phyloP scores from a whole-genome alignment of 2,888 invertebrate species.

The Aporophyla lueneburgensis region DNA sequence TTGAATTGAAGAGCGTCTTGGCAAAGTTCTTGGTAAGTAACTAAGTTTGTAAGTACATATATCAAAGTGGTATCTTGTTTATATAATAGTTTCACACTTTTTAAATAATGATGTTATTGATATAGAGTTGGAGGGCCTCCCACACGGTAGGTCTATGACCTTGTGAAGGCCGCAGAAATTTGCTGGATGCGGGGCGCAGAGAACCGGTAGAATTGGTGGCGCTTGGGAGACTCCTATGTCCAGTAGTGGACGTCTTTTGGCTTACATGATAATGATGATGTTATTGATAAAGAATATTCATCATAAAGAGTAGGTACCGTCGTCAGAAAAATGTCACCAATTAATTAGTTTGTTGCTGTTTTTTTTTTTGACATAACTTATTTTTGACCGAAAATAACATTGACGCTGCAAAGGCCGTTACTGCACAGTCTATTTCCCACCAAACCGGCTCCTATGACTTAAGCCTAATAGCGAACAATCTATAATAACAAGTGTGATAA shows the following conservation, averaged over 20 bases:
- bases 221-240: too few species aligned
- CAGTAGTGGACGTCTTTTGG: too few species aligned
- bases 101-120: background rate
- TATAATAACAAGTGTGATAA: slow-evolving; percentile 81
- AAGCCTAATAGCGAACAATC: slow-evolving; percentile 73
- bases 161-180: too few species aligned
- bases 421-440: slow-evolving; percentile 30
- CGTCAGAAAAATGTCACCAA: background rate
- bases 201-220: too few species aligned
- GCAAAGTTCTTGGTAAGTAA: background rate
- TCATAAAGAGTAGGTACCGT: background rate
- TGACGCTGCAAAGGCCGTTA: background rate
- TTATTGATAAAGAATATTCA: background rate
- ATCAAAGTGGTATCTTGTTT: background rate
- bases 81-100: background rate
- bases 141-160: too few species aligned
- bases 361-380: background rate
- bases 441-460: slow-evolving; percentile 56
- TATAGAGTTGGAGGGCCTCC: too few species aligned
- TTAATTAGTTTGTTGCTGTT: background rate
- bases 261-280: too few species aligned
- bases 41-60: background rate
- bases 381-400: background rate
- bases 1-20: background rate
- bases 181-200: too few species aligned